Percentiles rank a stretch among this genome's conserved stretches.
These are phyloP conservation scores for Siniperca undulata DNA, from an alignment of 2,797 vertebrate species.

Conservation along the genomic window DNA sequence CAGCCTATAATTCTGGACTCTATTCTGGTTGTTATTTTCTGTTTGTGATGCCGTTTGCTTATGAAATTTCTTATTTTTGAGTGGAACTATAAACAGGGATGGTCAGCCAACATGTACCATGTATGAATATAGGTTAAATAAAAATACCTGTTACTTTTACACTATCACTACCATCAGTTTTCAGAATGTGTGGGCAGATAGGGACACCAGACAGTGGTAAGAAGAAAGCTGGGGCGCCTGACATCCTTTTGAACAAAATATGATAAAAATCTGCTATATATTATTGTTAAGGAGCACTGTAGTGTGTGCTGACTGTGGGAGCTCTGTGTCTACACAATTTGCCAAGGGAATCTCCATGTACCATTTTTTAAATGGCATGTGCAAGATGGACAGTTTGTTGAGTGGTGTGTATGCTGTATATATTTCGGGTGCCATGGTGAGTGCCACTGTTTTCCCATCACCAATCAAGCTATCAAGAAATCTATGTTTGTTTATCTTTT, in stretches of 20 bases:
- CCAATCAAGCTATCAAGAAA: background rate
- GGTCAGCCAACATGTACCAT: background rate
- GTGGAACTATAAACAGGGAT: background rate
- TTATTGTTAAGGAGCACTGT: background rate
- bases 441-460: background rate
- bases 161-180: background rate
- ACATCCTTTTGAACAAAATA: constrained; percentile 3
- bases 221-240: background rate
- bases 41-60: background rate
- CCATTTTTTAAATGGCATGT: background rate
- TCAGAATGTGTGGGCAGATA: constrained; percentile 11
- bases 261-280: background rate
- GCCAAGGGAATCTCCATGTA: background rate
- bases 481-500: background rate
- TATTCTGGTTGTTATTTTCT: background rate
- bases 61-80: background rate
- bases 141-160: background rate
- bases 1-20: background rate
- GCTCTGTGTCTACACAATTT: background rate
- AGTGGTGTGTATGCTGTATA: background rate
- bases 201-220: background rate
- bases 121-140: constrained; percentile 10
- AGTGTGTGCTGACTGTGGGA: background rate
- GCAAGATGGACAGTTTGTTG: background rate
- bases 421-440: background rate